phyloP scores from a whole-genome alignment of 2,888 invertebrate species.

The Drosophila pseudotakahashii region DNA sequence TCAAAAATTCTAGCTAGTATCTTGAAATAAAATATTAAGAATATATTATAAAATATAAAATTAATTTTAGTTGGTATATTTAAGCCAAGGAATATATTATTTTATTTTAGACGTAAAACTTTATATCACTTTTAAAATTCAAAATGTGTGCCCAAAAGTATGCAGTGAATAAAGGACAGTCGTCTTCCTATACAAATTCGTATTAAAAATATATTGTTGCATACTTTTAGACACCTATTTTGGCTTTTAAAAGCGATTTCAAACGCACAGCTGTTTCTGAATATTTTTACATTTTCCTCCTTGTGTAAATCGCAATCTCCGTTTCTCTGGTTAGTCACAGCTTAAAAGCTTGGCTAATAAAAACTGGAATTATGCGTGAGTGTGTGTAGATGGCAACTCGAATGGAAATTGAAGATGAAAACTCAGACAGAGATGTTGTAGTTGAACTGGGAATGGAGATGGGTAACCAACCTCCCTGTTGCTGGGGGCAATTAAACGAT shows the following conservation, averaged over 20 bases:
- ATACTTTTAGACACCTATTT: no score
- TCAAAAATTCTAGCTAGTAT: not conserved
- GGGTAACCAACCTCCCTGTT: conserved; percentile 59
- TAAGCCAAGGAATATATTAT: not conserved
- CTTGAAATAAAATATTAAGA: no score
- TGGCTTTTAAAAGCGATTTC: no score
- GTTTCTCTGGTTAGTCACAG: conserved; percentile 59
- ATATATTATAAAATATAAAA: no score
- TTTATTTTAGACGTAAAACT: no score
- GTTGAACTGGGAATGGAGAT: not conserved
- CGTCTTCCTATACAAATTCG: no score
- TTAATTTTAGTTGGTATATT: no score
- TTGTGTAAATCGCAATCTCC: conserved; percentile 14
- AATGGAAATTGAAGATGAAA: conserved; percentile 8
- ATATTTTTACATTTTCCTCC: not conserved
- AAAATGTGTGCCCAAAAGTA: no score
- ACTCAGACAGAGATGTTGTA: conserved; percentile 1
- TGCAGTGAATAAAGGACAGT: no score
- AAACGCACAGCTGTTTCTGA: no score
- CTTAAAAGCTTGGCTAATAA: conserved; percentile 80
- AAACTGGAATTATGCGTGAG: conserved; percentile 73
- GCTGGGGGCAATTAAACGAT: conserved; percentile 75
- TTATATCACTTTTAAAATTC: no score
- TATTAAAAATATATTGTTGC: no score
- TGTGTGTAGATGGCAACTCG: conserved; percentile 30